phyloP scores from a whole-genome alignment of 1,140 invertebrate genomes.

The Helicoverpa zea region DNA sequence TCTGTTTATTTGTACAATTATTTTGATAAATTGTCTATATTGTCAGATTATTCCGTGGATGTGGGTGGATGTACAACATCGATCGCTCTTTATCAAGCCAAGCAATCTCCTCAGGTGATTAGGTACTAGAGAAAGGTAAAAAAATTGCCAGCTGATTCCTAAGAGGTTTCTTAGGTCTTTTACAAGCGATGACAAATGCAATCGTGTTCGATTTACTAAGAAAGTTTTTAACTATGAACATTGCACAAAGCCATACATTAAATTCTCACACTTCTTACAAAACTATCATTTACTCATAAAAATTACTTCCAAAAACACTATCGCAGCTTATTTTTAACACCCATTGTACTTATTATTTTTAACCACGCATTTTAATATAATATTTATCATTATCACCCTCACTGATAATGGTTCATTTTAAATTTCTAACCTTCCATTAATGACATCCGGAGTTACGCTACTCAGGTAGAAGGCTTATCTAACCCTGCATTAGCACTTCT shows the following conservation, averaged over 20 bases:
- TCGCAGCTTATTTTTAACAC: constrained; percentile 7
- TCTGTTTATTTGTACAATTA: background rate
- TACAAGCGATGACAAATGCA: too few relatives aligned
- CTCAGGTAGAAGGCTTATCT: constrained; percentile 54
- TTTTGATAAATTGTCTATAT: background rate
- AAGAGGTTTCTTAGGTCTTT: too few relatives aligned
- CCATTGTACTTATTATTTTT: constrained; percentile 3
- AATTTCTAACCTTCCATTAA: constrained; percentile 53
- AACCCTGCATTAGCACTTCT: constrained; percentile 53
- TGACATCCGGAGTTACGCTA: constrained; percentile 53
- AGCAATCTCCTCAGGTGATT: too few relatives aligned
- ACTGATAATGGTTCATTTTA: constrained; percentile 48
- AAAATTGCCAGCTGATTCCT: too few relatives aligned
- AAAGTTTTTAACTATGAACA: background rate
- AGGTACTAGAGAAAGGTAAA: too few relatives aligned
- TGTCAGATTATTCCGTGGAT: too few relatives aligned
- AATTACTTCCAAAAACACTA: background rate
- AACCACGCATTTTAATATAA: constrained; percentile 32
- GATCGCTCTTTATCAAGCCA: too few relatives aligned
- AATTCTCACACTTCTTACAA: background rate
- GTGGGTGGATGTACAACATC: too few relatives aligned
- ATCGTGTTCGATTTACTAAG: too few relatives aligned
- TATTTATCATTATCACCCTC: constrained; percentile 41
- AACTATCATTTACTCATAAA: background rate
- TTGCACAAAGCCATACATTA: background rate